Evolutionary conservation across 2,113 vertebrate genomes (phyloP).

Genomic region (Balaenoptera acutorostrata): DNA sequence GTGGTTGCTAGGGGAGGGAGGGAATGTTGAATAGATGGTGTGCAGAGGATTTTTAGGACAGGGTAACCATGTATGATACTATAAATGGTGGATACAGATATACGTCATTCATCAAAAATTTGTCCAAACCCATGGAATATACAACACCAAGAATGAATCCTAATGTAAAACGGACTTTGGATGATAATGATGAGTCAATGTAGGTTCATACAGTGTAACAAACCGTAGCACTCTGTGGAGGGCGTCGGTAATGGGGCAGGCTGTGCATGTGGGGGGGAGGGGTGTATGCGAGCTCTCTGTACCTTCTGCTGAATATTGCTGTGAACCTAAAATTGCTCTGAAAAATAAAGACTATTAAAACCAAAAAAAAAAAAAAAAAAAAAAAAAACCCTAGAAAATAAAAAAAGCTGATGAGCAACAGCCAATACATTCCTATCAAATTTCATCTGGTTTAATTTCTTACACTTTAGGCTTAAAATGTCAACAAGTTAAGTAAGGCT

Average conservation of each 20-base stretch:
- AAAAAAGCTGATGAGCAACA: neutral
- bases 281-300: neutral
- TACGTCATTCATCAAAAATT: neutral
- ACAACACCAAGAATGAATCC: neutral
- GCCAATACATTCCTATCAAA: neutral
- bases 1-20: neutral
- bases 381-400: neutral
- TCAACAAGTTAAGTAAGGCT: neutral
- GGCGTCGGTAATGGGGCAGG: neutral
- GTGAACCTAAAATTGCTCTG: neutral
- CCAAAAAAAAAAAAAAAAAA: neutral
- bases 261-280: neutral
- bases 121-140: neutral
- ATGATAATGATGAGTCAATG: neutral
- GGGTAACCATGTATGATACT: neutral
- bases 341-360: neutral
- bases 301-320: neutral
- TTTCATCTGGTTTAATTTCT: constrained; percentile 38
- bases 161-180: neutral
- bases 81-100: neutral
- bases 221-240: neutral
- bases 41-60: neutral
- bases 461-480: constrained; percentile 15
- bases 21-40: neutral
- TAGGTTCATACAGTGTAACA: neutral